Conservation (phyloP, 2,888 invertebrate species). For the Acronicta alni region DNA sequence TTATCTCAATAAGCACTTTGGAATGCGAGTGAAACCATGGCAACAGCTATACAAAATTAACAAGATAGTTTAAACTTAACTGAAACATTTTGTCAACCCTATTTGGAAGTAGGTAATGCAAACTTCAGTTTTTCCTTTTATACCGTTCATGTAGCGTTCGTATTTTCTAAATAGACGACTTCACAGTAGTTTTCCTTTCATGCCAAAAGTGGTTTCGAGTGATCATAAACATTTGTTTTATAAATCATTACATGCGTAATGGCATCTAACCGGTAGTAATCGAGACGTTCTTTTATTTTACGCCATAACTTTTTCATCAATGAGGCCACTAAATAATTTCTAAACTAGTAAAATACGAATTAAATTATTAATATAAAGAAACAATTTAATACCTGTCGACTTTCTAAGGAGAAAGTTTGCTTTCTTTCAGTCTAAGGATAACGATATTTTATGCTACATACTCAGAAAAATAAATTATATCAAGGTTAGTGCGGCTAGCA, state of each 20-base stretch:
- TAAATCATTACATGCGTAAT: constrained; percentile 4
- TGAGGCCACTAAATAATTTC: no score
- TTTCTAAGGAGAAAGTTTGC: not conserved
- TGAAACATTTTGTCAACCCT: constrained; percentile 36
- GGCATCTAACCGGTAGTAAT: constrained; percentile 4
- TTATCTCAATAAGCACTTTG: no score
- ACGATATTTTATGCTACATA: not conserved
- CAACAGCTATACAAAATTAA: no score
- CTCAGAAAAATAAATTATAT: constrained; percentile 33
- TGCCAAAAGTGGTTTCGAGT: constrained; percentile 11
- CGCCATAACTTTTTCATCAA: no score
- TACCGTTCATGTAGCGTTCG: constrained; percentile 26
- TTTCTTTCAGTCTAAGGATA: not conserved
- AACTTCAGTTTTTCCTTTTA: constrained; percentile 33
- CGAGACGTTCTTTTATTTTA: not conserved
- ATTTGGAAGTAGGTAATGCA: constrained; percentile 23
- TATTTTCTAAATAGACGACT: constrained; percentile 43
- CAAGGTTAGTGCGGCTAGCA: constrained; percentile 47
- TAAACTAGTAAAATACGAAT: not conserved
- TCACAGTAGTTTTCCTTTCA: constrained; percentile 21
- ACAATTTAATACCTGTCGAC: not conserved
- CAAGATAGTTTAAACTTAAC: not conserved
- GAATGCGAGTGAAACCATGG: no score
- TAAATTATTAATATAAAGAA: not conserved
- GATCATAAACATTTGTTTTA: constrained; percentile 12